Evolutionary conservation across 2,888 invertebrate genomes (phyloP).

Genomic region (Athripsodes cinereus): DNA sequence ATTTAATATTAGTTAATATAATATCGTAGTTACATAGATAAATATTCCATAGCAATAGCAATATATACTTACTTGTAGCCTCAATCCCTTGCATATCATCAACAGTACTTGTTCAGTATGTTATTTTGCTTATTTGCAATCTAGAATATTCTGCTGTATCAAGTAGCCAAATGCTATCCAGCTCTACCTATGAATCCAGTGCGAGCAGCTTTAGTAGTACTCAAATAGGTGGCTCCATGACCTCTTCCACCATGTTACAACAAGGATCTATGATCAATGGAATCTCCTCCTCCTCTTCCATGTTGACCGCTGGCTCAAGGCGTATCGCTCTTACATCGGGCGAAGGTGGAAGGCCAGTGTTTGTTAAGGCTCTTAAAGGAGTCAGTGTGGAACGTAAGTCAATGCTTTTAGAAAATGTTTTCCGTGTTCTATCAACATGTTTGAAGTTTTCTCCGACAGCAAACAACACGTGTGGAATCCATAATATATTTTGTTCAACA

Average conservation of each 20-base stretch:
- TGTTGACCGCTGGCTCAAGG: slow-evolving; percentile 23
- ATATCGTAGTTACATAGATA: too few species aligned
- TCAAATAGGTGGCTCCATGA: slow-evolving; percentile 21
- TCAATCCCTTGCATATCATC: too few species aligned
- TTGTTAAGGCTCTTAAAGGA: slow-evolving; percentile 69
- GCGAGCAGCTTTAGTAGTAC: slow-evolving; percentile 25
- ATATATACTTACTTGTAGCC: too few species aligned
- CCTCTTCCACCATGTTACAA: slow-evolving; percentile 33
- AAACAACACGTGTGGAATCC: too few species aligned
- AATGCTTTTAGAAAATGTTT: neutral
- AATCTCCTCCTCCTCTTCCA: slow-evolving; percentile 24
- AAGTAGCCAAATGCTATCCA: slow-evolving; percentile 32
- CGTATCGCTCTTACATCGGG: slow-evolving; percentile 35
- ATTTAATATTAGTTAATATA: too few species aligned
- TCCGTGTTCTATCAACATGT: too few species aligned
- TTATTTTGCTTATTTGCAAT: slow-evolving; percentile 13
- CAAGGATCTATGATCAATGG: slow-evolving; percentile 29
- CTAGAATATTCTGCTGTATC: slow-evolving; percentile 38
- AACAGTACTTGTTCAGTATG: too few species aligned
- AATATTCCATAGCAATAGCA: too few species aligned
- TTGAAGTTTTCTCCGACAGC: too few species aligned
- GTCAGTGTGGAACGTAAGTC: slow-evolving; percentile 76
- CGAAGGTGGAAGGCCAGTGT: slow-evolving; percentile 60
- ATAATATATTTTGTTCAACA: too few species aligned
- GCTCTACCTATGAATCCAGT: slow-evolving; percentile 29